Evolutionary conservation across 1,140 invertebrate genomes (phyloP).

Genomic region (Coptotermes formosanus): DNA sequence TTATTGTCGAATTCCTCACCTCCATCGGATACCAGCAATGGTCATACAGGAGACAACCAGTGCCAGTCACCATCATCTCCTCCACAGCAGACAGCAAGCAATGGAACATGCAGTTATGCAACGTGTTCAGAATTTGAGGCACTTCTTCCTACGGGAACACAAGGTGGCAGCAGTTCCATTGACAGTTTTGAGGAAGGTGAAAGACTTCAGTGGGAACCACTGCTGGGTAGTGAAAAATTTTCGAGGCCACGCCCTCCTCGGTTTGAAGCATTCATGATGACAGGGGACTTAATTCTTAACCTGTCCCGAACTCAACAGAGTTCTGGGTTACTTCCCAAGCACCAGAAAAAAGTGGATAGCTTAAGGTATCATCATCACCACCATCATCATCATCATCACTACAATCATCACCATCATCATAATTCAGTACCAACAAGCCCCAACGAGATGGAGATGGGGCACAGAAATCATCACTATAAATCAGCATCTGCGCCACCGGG

Average conservation of each 20-base stretch:
- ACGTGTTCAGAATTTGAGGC: slow-evolving; percentile 51
- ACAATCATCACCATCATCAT: slow-evolving; percentile 52
- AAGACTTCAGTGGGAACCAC: slow-evolving; percentile 55
- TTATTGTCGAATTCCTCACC: slow-evolving; percentile 41
- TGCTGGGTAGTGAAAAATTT: slow-evolving; percentile 48
- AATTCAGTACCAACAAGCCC: slow-evolving; percentile 83
- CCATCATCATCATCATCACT: slow-evolving; percentile 45
- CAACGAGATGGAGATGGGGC: slow-evolving; percentile 58
- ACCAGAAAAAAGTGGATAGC: slow-evolving; percentile 64
- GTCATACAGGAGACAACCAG: slow-evolving; percentile 32
- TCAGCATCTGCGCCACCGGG: slow-evolving; percentile 35
- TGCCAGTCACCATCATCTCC: not conserved
- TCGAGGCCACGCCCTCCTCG: slow-evolving; percentile 45
- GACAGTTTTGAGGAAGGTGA: slow-evolving; percentile 53
- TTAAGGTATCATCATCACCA: slow-evolving; percentile 43
- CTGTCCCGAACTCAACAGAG: slow-evolving; percentile 74
- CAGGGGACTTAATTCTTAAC: slow-evolving; percentile 92
- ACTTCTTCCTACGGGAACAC: slow-evolving; percentile 45
- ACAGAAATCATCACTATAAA: slow-evolving; percentile 41
- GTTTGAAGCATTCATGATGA: slow-evolving; percentile 96
- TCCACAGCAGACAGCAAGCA: slow-evolving; percentile 43
- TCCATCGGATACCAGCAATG: not conserved
- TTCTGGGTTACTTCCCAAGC: slow-evolving; percentile 57
- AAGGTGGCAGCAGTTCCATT: slow-evolving; percentile 22
- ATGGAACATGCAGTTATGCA: slow-evolving; percentile 51